Evolutionary conservation across 2,113 vertebrate species (phyloP).

Genomic region (Xiphophorus hellerii): DNA sequence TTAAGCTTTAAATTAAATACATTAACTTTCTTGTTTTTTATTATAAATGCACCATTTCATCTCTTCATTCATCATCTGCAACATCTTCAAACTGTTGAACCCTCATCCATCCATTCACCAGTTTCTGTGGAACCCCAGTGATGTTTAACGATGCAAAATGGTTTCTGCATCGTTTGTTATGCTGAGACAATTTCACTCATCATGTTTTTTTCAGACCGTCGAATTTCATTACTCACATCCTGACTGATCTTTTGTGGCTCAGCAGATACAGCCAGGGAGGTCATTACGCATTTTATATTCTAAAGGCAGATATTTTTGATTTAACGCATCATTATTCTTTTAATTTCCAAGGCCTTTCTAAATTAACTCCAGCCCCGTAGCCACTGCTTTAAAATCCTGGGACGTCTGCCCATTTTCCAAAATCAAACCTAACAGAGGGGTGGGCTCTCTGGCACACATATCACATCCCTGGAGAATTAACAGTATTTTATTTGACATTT

Average conservation of each 20-base stretch:
- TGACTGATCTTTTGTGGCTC: conserved; percentile 13
- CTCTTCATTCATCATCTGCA: conserved; percentile 1
- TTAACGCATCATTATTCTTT: conserved; percentile 11
- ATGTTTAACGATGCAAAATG: not conserved
- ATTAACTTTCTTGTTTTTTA: too few relatives aligned
- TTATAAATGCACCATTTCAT: not conserved
- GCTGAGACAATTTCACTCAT: not conserved
- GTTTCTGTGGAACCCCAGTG: not conserved
- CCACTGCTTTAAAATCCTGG: conserved; percentile 29
- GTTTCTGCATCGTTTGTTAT: conserved; percentile 14
- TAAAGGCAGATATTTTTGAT: conserved; percentile 4
- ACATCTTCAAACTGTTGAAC: not conserved
- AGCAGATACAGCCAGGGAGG: conserved; percentile 5
- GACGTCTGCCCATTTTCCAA: conserved; percentile 47
- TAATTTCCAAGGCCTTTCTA: conserved; percentile 22
- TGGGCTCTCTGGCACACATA: conserved; percentile 1
- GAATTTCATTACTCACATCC: conserved; percentile 1
- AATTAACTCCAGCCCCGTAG: conserved; percentile 4
- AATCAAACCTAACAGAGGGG: conserved; percentile 24
- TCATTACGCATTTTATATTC: conserved; percentile 1
- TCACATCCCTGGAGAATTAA: conserved; percentile 30
- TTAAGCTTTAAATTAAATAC: too few relatives aligned
- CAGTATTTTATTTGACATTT: conserved; percentile 38
- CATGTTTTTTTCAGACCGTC: conserved; percentile 19
- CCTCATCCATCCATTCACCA: not conserved